Conservation (phyloP, 2,797 vertebrate species). For the Lophotriccus pileatus region DNA sequence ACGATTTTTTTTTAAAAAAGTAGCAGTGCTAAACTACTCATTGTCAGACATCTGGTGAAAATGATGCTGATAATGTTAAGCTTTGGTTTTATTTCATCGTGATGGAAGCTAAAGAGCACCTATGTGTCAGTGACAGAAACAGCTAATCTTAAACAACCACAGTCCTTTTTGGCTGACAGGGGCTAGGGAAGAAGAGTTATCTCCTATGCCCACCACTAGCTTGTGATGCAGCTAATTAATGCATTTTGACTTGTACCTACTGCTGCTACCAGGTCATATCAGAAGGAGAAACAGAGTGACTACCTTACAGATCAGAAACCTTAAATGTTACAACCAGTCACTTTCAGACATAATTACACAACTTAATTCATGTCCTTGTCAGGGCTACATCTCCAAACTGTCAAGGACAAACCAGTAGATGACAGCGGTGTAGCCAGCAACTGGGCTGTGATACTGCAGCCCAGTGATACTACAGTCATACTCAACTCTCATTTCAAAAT, state of each 20-base stretch:
- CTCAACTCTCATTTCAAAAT: not conserved
- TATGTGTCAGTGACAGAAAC: not conserved
- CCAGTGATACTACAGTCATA: not conserved
- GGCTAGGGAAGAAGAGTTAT: not conserved
- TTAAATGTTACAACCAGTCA: not conserved
- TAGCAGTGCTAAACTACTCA: not conserved
- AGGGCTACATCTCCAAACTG: not conserved
- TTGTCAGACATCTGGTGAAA: not conserved
- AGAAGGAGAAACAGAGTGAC: not conserved
- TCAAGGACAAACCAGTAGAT: not conserved
- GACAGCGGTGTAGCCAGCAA: not conserved
- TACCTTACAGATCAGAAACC: not conserved
- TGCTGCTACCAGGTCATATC: not conserved
- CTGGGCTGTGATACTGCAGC: not conserved
- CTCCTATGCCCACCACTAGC: not conserved
- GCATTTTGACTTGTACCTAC: not conserved
- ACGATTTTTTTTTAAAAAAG: not conserved
- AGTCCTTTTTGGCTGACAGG: not conserved
- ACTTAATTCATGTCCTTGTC: not conserved
- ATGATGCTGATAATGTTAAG: rapidly evolving
- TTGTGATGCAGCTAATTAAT: not conserved
- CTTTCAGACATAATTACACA: not conserved
- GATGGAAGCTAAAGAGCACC: not conserved
- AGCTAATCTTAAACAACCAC: not conserved
- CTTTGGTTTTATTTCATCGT: not conserved